Percentiles rank a stretch among this genome's conserved stretches.
phyloP scores from a whole-genome alignment of 2,888 invertebrate species.

The Aphelenchoides bicaudatus region DNA sequence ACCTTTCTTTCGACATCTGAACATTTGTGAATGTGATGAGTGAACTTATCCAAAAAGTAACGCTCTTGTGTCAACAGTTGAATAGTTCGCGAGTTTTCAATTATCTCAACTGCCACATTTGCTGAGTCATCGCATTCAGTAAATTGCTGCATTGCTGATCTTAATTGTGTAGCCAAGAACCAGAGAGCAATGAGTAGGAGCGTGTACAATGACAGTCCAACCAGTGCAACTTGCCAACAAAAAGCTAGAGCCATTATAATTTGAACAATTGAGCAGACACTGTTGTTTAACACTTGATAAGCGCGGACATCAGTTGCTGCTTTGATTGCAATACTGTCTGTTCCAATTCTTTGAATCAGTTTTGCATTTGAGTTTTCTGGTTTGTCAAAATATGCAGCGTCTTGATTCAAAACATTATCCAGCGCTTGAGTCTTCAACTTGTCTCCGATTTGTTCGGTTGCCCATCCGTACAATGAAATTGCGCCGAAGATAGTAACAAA shows the following conservation, averaged over 20 bases:
- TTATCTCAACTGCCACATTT: constrained; percentile 61
- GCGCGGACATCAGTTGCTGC: constrained; percentile 31
- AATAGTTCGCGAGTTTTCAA: constrained; percentile 63
- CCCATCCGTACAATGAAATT: constrained; percentile 13
- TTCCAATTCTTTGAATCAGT: constrained; percentile 61
- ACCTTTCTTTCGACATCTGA: constrained; percentile 14
- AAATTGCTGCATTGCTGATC: constrained; percentile 30
- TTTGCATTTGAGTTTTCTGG: constrained; percentile 61
- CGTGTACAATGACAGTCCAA: constrained; percentile 61
- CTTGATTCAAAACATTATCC: constrained; percentile 61
- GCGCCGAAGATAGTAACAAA: constrained; percentile 7
- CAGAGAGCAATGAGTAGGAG: constrained; percentile 61
- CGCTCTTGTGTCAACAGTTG: constrained; percentile 62
- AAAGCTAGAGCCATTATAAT: constrained; percentile 62
- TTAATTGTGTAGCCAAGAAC: constrained; percentile 63
- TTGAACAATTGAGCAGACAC: constrained; percentile 59
- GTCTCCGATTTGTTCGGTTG: constrained; percentile 30
- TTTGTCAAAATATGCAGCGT: constrained; percentile 63
- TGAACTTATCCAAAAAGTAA: constrained; percentile 52
- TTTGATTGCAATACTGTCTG: constrained; percentile 63
- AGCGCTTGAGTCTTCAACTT: constrained; percentile 36
- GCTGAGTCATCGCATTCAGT: constrained; percentile 19
- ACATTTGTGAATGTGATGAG: constrained; percentile 8
- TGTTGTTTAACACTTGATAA: constrained; percentile 55
- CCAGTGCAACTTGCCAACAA: constrained; percentile 63